phyloP scores from a whole-genome alignment of 37 sponge, comb jelly and placozoan species.

The Geodia barretti region DNA sequence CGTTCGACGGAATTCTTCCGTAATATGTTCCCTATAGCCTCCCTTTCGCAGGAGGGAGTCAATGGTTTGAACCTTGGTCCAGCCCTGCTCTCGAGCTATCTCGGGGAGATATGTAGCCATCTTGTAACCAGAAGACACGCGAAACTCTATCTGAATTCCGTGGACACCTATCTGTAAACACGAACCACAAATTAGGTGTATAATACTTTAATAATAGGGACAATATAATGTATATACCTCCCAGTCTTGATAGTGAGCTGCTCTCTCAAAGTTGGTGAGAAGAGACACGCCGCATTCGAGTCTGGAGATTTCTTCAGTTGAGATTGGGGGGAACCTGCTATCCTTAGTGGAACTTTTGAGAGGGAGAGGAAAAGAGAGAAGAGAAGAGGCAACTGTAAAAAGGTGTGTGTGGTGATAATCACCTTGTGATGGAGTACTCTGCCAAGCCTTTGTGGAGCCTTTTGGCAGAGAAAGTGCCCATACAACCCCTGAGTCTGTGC shows the following conservation, averaged over 20 bases:
- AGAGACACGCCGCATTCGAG: slow-evolving; percentile 92
- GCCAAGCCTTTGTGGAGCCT: slow-evolving; percentile 87
- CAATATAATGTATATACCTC: too few relatives aligned
- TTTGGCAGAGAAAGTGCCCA: slow-evolving; percentile 93
- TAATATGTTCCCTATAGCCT: slow-evolving; percentile 79
- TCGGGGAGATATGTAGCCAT: slow-evolving; percentile 98
- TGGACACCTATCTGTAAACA: slow-evolving; percentile 84
- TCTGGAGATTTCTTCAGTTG: slow-evolving; percentile 71
- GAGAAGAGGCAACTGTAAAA: neutral
- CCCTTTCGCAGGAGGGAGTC: slow-evolving; percentile 93
- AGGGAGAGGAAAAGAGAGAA: neutral
- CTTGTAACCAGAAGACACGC: slow-evolving; percentile 17
- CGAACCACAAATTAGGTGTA: neutral
- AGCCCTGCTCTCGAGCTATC: slow-evolving; percentile 94
- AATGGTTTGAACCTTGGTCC: slow-evolving; percentile 87
- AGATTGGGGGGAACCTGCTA: slow-evolving; percentile 88
- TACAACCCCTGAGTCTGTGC: slow-evolving; percentile 89
- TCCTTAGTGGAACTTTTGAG: slow-evolving; percentile 88
- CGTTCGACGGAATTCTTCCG: slow-evolving; percentile 57
- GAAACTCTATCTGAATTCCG: slow-evolving; percentile 96
- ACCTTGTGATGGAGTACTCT: slow-evolving; percentile 94
- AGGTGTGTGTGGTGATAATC: slow-evolving; percentile 1
- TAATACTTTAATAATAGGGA: too few relatives aligned
- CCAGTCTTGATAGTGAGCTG: slow-evolving; percentile 87
- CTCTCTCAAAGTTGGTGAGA: slow-evolving; percentile 89